Base-by-base conservation (phyloP, 2,797 vertebrate genomes). In the Philypnodon macrostomus region DNA sequence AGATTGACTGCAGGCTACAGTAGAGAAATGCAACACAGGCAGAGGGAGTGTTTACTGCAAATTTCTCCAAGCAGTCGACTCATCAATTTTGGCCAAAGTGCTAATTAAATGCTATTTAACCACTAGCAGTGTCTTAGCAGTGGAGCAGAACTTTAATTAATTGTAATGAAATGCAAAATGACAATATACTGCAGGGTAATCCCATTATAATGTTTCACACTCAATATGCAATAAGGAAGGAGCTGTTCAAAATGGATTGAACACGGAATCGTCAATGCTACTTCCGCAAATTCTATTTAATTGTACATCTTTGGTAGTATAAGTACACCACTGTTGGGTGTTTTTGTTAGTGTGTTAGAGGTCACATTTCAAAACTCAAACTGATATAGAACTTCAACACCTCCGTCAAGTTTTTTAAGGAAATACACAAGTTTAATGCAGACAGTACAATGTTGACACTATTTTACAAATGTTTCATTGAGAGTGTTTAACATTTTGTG, bases 1-100 rank as follows among this genome's bases (percentile, higher is more conserved):
- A 47, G 26, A 58, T 35, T 16, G 23, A 14, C 40, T 37, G 27
- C 54, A 57, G 51, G 50, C 63, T 51, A 38, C 21, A 51, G 32
- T 4, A 1, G 2, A 9, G 40, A 44, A 9, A 26, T 9, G 14
- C 16, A 8, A 39, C 16, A 34, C 34, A 41, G 35, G 41, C 38
- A 47, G 16, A 48, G 37, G 46, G 33, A 14, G 24, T 9, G 13
- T 51, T 38, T 19, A 21, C 19, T 19, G 44, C 31, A 26, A 46
- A 15, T 49, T 15, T 26, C 21, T 41, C 38, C 38, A 41, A 16
- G 37, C 37, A 14, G 11, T 13, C 26, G 8, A 47, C 9, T 44
- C 27, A 44, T 44, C 41, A 31, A 29, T 44, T 44, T 31, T 11
- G 12, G 41, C 15, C 11, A 14, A 30, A 17, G 26, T 12, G 3